phyloP scores from a whole-genome alignment of 2,888 invertebrate genomes.

The Hirudinaria manillensis region DNA sequence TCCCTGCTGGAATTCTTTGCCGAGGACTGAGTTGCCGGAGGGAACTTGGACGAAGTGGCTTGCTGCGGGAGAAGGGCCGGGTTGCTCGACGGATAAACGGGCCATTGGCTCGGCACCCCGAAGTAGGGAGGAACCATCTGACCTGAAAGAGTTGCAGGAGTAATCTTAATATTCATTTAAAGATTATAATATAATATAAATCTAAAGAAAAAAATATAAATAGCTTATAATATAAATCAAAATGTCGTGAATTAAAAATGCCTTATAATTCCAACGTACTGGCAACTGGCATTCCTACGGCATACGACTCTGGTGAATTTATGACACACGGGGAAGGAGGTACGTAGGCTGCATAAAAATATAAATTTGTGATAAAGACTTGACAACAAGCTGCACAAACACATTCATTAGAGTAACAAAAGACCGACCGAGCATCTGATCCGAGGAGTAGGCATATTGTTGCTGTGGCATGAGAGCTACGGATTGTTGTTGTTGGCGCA shows the following conservation, averaged over 20 bases:
- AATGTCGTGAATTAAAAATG: neutral
- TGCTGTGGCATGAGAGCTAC: slow-evolving; percentile 30
- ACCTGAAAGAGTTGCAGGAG: neutral
- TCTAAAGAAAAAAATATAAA: neutral
- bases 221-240: neutral
- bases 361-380: neutral
- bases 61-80: neutral
- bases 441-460: slow-evolving; percentile 25
- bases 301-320: slow-evolving; percentile 25
- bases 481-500: slow-evolving; percentile 27
- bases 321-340: slow-evolving; percentile 22
- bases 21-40: slow-evolving; percentile 6
- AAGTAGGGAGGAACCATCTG: slow-evolving; percentile 21
- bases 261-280: neutral
- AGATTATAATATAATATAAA: neutral
- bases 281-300: slow-evolving; percentile 25
- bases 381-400: neutral
- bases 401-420: neutral
- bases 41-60: neutral
- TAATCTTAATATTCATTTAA: neutral
- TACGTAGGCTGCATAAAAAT: slow-evolving; percentile 14
- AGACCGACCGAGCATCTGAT: slow-evolving; percentile 31
- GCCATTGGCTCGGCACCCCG: slow-evolving; percentile 27
- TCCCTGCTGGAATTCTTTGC: slow-evolving; percentile 26
- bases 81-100: slow-evolving; percentile 23